phyloP scores from a whole-genome alignment of 2,888 invertebrate genomes.

The Morpho helenor region DNA sequence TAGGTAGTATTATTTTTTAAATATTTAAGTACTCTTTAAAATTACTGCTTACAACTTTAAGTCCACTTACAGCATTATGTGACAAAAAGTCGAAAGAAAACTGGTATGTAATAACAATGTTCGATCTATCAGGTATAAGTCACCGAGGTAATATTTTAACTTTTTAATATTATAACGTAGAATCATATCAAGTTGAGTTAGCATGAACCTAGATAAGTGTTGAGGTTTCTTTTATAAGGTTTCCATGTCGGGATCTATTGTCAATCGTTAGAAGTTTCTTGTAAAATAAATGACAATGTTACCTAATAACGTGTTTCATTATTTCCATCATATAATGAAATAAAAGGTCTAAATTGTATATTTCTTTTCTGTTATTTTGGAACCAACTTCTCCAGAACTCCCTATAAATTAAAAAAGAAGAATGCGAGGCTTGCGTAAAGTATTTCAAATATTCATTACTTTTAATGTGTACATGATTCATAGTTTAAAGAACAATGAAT shows the following conservation, averaged over 20 bases:
- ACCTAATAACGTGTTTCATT: constrained; percentile 37
- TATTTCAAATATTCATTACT: no score
- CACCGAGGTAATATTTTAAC: constrained; percentile 38
- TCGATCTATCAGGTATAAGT: constrained; percentile 17
- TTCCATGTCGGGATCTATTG: constrained; percentile 69
- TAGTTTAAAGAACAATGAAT: no score
- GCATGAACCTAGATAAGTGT: constrained; percentile 68
- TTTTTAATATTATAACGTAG: constrained; percentile 51
- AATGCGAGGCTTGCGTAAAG: no score
- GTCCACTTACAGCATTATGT: constrained; percentile 1
- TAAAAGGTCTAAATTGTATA: no score
- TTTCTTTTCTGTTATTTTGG: no score
- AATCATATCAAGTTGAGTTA: constrained; percentile 69
- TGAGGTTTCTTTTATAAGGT: constrained; percentile 74
- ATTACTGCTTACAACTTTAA: constrained; percentile 12
- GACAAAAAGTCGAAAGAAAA: constrained; percentile 1
- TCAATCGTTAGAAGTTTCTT: constrained; percentile 75
- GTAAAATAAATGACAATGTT: constrained; percentile 78
- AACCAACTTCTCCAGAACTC: no score
- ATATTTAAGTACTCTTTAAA: constrained; percentile 8
- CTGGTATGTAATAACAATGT: constrained; percentile 2
- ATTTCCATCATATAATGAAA: background rate
- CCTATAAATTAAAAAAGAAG: no score
- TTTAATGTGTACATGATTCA: no score
- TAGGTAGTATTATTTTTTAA: constrained; percentile 16